Conservation (phyloP, 2,113 vertebrate genomes). For the Sminthopsis crassicaudata region DNA sequence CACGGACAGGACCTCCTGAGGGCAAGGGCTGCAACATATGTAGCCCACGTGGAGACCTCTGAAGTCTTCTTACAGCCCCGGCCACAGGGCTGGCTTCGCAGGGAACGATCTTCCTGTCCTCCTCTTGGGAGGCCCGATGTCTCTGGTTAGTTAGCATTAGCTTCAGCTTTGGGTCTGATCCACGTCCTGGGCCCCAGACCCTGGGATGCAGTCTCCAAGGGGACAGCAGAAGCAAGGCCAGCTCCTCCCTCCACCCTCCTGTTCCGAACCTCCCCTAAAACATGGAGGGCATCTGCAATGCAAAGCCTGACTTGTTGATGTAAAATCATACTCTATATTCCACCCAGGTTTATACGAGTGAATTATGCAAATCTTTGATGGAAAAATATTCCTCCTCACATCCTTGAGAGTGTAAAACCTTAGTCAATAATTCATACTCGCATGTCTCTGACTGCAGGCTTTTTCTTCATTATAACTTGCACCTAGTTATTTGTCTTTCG, state of each 20-base stretch:
- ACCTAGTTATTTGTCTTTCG: slow-evolving; percentile 86
- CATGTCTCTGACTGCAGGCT: slow-evolving; percentile 85
- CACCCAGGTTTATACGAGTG: slow-evolving; percentile 86
- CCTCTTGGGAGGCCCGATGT: not conserved
- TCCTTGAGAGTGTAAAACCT: slow-evolving; percentile 88
- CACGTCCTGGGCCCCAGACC: not conserved
- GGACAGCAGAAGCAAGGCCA: not conserved
- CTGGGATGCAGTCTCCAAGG: not conserved
- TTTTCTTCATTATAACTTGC: slow-evolving; percentile 87
- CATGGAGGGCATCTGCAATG: slow-evolving; percentile 72
- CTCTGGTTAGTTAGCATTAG: not conserved
- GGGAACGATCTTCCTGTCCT: not conserved
- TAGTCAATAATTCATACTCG: slow-evolving; percentile 89
- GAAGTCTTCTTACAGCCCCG: not conserved
- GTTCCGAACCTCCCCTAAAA: slow-evolving; percentile 29
- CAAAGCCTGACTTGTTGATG: slow-evolving; percentile 72
- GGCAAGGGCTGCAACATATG: not conserved
- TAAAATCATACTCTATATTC: slow-evolving; percentile 83
- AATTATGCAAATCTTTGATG: slow-evolving; percentile 89
- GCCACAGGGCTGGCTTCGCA: not conserved
- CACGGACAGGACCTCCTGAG: not conserved
- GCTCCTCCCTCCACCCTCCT: not conserved
- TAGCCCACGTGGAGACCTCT: not conserved
- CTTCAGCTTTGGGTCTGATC: not conserved
- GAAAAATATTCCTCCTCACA: slow-evolving; percentile 88